Evolutionary conservation across 2,888 invertebrate species (phyloP).

Genomic region (Dolichopus griseipennis): DNA sequence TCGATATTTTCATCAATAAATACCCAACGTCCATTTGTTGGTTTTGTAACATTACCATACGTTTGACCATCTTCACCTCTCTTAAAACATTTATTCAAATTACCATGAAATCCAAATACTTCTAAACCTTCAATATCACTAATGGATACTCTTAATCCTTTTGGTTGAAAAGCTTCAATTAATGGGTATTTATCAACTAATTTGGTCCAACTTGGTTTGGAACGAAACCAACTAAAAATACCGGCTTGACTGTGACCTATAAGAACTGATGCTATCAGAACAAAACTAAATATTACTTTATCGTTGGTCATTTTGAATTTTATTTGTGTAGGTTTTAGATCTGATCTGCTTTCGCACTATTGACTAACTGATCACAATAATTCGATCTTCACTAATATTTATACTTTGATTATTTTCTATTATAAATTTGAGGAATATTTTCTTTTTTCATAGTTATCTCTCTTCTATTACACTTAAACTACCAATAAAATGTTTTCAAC

Average conservation of each 20-base stretch:
- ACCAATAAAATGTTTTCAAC: too few relatives aligned
- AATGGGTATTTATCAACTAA: slow-evolving; percentile 11
- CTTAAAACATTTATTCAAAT: slow-evolving; percentile 48
- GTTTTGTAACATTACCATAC: slow-evolving; percentile 52
- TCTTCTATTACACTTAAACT: too few relatives aligned
- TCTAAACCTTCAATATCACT: slow-evolving; percentile 41
- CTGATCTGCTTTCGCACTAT: not conserved
- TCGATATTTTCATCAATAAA: slow-evolving; percentile 50
- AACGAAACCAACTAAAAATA: slow-evolving; percentile 5
- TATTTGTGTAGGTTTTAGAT: not conserved
- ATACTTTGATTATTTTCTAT: not conserved
- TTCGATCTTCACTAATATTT: not conserved
- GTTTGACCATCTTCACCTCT: slow-evolving; percentile 52
- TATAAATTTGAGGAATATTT: too few relatives aligned
- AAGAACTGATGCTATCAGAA: not conserved
- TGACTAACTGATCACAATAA: not conserved
- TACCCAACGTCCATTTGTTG: slow-evolving; percentile 53
- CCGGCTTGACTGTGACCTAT: not conserved
- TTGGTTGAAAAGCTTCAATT: slow-evolving; percentile 39
- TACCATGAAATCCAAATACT: slow-evolving; percentile 60
- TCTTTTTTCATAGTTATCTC: too few relatives aligned
- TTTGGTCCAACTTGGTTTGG: slow-evolving; percentile 4
- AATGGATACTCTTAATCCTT: slow-evolving; percentile 42
- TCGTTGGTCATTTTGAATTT: not conserved
- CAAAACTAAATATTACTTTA: not conserved